Conservation (phyloP, 2,888 invertebrate genomes). For the Oscheius onirici region DNA sequence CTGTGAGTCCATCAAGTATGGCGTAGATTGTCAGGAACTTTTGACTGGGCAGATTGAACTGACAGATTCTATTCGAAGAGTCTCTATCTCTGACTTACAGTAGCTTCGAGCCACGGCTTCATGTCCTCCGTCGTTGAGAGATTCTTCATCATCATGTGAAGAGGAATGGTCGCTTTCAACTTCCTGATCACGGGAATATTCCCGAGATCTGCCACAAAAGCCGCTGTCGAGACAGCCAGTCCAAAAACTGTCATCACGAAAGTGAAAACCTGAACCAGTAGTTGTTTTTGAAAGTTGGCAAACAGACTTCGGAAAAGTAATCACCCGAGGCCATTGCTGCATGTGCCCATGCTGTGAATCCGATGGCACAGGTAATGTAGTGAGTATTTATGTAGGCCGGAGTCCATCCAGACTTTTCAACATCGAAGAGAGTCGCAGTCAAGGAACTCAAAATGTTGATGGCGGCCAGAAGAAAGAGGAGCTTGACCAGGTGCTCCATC, state of each 20-base stretch:
- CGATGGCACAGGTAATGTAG: conserved; percentile 23
- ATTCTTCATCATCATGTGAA: neutral
- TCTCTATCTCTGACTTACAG: neutral
- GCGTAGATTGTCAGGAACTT: conserved; percentile 7
- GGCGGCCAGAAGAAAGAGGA: neutral
- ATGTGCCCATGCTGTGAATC: conserved; percentile 26
- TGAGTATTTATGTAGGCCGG: conserved; percentile 29
- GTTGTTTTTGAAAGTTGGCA: too few species aligned
- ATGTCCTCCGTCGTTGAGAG: neutral
- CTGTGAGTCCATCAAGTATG: conserved; percentile 1
- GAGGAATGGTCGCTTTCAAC: neutral
- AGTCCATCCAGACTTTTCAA: conserved; percentile 1
- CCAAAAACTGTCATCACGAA: conserved; percentile 10
- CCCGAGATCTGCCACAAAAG: conserved; percentile 12
- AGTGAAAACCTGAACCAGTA: conserved; percentile 12
- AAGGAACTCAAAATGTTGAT: conserved; percentile 10
- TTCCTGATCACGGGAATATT: neutral
- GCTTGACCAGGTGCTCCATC: neutral
- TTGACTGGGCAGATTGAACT: conserved; percentile 4
- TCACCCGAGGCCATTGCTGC: conserved; percentile 2
- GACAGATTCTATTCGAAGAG: too few species aligned
- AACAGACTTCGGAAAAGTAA: conserved; percentile 13
- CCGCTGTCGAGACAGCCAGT: conserved; percentile 5
- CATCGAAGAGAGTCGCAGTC: neutral
- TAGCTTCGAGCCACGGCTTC: neutral